Evolutionary conservation across 2,888 invertebrate species (phyloP).

Genomic region (Sycophila texana): DNA sequence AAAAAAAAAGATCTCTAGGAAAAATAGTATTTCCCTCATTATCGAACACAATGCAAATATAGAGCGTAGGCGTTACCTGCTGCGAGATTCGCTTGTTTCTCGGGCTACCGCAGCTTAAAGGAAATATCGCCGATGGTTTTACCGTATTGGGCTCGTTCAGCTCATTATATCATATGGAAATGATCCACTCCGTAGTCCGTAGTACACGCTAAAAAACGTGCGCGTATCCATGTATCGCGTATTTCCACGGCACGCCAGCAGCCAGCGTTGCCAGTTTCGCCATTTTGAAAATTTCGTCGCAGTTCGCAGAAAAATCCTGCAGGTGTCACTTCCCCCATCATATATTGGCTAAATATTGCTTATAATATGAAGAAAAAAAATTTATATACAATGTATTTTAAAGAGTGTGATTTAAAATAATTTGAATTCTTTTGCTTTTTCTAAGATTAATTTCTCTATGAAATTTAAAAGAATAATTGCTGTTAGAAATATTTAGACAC

Average conservation of each 20-base stretch:
- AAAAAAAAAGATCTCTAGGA: not conserved
- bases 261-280: slow-evolving; percentile 47
- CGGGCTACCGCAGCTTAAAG: not conserved
- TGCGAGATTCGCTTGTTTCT: slow-evolving; percentile 17
- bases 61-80: slow-evolving; percentile 38
- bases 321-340: too few relatives aligned
- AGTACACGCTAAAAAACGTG: slow-evolving; percentile 26
- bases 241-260: slow-evolving; percentile 25
- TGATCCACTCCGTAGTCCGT: not conserved
- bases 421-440: too few relatives aligned
- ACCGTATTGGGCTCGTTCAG: not conserved
- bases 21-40: not conserved
- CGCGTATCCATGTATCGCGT: slow-evolving; percentile 23
- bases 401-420: too few relatives aligned
- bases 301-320: slow-evolving; percentile 30
- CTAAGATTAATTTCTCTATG: too few relatives aligned
- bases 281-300: slow-evolving; percentile 45
- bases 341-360: too few relatives aligned
- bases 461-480: too few relatives aligned
- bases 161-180: slow-evolving; percentile 36
- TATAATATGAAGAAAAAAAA: too few relatives aligned
- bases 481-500: too few relatives aligned
- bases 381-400: too few relatives aligned
- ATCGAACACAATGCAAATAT: slow-evolving; percentile 13
- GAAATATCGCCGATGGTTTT: not conserved